Conservation (phyloP, 2,888 invertebrate genomes). For the Melieria crassipennis region DNA sequence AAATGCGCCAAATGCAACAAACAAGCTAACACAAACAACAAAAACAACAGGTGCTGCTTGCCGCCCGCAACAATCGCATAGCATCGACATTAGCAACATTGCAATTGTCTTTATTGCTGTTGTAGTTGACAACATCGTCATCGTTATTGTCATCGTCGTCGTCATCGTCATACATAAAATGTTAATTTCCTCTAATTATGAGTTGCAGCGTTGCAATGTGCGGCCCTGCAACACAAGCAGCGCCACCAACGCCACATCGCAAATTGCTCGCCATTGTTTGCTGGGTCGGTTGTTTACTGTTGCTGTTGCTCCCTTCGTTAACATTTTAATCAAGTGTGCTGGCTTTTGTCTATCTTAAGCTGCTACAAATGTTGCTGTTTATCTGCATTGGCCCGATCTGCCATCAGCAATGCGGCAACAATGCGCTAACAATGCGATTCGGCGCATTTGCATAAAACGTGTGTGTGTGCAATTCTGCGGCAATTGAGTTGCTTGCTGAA, state of each 20-base stretch:
- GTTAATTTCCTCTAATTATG: conserved; percentile 65
- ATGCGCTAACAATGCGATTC: too few species aligned
- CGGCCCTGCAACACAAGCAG: conserved; percentile 2
- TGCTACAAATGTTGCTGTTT: conserved; percentile 2
- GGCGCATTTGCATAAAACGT: too few species aligned
- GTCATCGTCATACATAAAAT: conserved; percentile 41
- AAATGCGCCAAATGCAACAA: too few species aligned
- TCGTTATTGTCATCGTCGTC: background rate
- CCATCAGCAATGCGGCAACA: too few species aligned
- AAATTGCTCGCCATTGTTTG: conserved; percentile 1
- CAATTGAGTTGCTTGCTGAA: too few species aligned
- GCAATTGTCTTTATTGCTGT: background rate
- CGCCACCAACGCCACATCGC: too few species aligned
- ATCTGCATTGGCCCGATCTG: background rate
- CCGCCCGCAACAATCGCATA: background rate
- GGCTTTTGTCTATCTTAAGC: background rate
- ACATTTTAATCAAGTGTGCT: conserved; percentile 20
- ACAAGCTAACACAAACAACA: background rate
- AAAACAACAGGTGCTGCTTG: background rate
- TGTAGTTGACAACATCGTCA: too few species aligned
- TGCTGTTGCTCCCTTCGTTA: background rate
- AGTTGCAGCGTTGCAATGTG: conserved; percentile 33
- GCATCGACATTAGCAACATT: background rate
- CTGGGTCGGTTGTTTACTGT: background rate
- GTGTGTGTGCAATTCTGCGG: too few species aligned